A percentile compares a stretch with the other conserved stretches of the same genome.
phyloP scores from a whole-genome alignment of 2,797 vertebrate species.

The Denticeps clupeoides region DNA sequence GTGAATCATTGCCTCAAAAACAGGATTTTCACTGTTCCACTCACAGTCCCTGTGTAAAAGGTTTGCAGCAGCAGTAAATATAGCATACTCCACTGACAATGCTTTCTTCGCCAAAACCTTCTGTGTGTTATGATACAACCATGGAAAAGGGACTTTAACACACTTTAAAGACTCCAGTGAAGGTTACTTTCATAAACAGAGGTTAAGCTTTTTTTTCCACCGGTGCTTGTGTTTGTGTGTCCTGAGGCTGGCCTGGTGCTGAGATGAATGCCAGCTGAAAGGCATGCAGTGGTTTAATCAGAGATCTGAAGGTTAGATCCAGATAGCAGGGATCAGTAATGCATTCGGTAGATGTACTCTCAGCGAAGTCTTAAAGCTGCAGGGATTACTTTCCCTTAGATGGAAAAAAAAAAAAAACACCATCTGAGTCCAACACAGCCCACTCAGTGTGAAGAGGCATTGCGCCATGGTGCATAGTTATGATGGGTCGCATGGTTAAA shows the following conservation, averaged over 20 bases:
- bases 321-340: not conserved
- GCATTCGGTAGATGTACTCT: constrained; percentile 14
- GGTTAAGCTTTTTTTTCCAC: too few species aligned
- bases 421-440: constrained; percentile 14
- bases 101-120: too few species aligned
- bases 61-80: too few species aligned
- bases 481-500: not conserved
- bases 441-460: constrained; percentile 15
- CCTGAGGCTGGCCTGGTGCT: not conserved
- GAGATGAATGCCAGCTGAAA: not conserved
- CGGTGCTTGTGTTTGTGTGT: not conserved
- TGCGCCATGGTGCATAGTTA: constrained; percentile 2
- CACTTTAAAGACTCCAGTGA: too few species aligned
- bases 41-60: too few species aligned
- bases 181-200: too few species aligned
- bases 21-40: too few species aligned
- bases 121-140: too few species aligned
- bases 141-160: too few species aligned
- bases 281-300: not conserved
- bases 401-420: not conserved
- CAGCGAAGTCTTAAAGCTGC: constrained; percentile 1
- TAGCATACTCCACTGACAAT: too few species aligned
- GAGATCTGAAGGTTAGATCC: not conserved
- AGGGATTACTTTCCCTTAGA: constrained; percentile 5
- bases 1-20: too few species aligned